Evolutionary conservation across 2,113 vertebrate genomes (phyloP), one percentile per base, ranked within the genome.

Genomic region (Electrona antarctica): DNA sequence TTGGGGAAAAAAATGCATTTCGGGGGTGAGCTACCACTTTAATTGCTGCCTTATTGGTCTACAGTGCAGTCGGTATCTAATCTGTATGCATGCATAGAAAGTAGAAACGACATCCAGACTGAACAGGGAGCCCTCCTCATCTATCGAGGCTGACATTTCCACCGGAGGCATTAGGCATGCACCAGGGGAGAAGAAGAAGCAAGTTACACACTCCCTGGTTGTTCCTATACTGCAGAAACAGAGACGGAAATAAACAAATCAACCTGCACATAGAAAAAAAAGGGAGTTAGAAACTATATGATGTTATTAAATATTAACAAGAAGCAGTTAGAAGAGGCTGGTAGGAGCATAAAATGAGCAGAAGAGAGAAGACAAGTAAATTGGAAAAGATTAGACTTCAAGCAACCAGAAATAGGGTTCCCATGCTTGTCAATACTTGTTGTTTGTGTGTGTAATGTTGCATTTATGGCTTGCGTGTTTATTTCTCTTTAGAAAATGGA

Each of bases 41-140:
- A 21, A 21, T 21, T 21, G 21, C 2, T 21, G 21, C 21, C 21
- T 21, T 21, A 21, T 21, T 21, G 21, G 21, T 21, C 21, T 2
- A 21, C 21, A 21, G 21, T 21, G 21, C 21, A 2, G 21, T 21
- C 1, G 21, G 21, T 52, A 57, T 55, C 52, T 50, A 67, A 76
- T 75, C 63, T 33, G 78, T 58, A 76, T 4, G 47, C 79, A 83
- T 79, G 80, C 72, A 83, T 51, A 29, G 45, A 58, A 70, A 77
- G 81, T 51, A 29, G 45, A 58, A 70, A 77, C 65, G 13, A 61
- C 12, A 11, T 58, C 11, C 74, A 50, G 63, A 51, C n/a, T 56
- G n/a, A 12, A 56, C 71, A 54, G 11, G 51, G 7, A 4, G 10
- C 51, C 4, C 51, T 52, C 10, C 4, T 4, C 9, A 28, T n/a